Evolutionary conservation across 2,113 vertebrate genomes (phyloP).

Genomic region (Sialia sialis): DNA sequence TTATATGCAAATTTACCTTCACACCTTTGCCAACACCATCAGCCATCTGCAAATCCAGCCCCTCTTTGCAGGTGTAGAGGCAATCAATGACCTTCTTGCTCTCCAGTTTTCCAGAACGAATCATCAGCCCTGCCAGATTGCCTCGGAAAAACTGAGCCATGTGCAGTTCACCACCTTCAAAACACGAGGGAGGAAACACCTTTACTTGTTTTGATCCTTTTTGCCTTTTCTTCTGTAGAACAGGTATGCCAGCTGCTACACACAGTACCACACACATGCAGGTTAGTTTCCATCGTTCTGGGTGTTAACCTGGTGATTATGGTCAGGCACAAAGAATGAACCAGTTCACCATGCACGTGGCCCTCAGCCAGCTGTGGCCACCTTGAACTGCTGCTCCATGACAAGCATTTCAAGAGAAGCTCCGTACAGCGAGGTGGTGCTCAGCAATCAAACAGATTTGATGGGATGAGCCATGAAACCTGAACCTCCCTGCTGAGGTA

Average conservation of each 20-base stretch:
- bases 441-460: not conserved
- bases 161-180: constrained; percentile 81
- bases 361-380: not conserved
- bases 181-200: not conserved
- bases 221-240: not conserved
- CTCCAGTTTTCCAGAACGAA: constrained; percentile 90
- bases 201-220: rapidly evolving
- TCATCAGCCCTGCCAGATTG: constrained; percentile 89
- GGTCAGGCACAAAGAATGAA: constrained; percentile 35
- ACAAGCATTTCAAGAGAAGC: not conserved
- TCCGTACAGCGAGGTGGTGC: not conserved
- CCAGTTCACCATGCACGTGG: constrained; percentile 75
- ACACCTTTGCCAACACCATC: constrained; percentile 81
- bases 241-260: not conserved
- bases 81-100: constrained; percentile 98
- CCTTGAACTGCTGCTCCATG: not conserved
- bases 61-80: constrained; percentile 96
- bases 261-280: constrained; percentile 77
- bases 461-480: not conserved
- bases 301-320: constrained; percentile 60
- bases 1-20: constrained; percentile 77
- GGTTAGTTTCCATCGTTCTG: constrained; percentile 78
- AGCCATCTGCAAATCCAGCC: constrained; percentile 85
- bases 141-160: constrained; percentile 96
- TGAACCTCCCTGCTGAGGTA: not conserved